Base-by-base conservation (phyloP, 2,888 invertebrate genomes). In the Chloroclystis v-ata region DNA sequence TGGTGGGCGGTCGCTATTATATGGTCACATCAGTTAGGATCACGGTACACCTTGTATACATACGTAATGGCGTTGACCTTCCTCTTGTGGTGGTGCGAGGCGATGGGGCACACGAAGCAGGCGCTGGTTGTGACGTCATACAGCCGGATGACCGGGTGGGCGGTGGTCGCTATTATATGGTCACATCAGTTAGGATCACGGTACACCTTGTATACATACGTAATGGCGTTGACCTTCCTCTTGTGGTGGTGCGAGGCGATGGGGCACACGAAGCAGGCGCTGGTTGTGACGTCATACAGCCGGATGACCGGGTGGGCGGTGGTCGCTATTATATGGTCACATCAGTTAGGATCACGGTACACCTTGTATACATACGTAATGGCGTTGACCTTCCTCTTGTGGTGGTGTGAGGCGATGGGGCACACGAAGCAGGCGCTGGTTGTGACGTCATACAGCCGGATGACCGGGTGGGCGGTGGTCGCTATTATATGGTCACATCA, bases 381-480 rank as follows among this genome's bases (percentile, higher is more conserved):
- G 47, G 93, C 92, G 9, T 94, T 94, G 37, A 96, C 92, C 13
- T 92, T 90, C 43, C 89, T 91, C 41, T 92, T 93, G 62, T 97
- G 96, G 57, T 96, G 96, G 63, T 96, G 95, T 13, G 91, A 91
- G 0, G 97, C 95, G 72, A 97, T 93, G 28, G 95, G 93, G 52
- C 97, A 95, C 0, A 98, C 98, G 85, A 95, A 99, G 74, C 98
- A 98, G 72, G 98, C 98, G 25, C 95, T 92, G 0, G 99, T 99
- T 57, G 96, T 97, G 28, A 97, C 94, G 79, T 99, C 98, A 72
- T 99, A 99, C 32, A 99, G 82, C 1, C 99, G 89, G 39, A 98
- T 91, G 9, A 96, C 92, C 4, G 96, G 97, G 47, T 95, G 93
- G 0, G 98, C 98, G 0, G 98, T 97, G 94, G 72, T 98, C 1